Conservation (phyloP, 2,888 invertebrate species). For the Cartodere bifasciata region DNA sequence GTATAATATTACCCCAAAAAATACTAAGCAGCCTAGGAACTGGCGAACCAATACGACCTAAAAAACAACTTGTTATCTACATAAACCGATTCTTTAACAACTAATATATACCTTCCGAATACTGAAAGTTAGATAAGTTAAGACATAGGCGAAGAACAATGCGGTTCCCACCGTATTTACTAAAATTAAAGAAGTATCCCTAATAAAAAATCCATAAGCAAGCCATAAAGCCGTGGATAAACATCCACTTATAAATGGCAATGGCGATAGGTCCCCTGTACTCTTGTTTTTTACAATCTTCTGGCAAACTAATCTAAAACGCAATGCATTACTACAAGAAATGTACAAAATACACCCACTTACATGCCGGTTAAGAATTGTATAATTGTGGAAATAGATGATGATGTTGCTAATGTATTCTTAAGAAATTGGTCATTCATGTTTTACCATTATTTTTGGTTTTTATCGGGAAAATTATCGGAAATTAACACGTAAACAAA, state of each 20-base stretch:
- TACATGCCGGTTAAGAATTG: slow-evolving; percentile 81
- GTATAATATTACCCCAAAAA: slow-evolving; percentile 43
- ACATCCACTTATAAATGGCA: slow-evolving; percentile 67
- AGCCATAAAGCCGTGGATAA: slow-evolving; percentile 71
- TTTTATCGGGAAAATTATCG: too few relatives aligned
- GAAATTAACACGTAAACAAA: too few relatives aligned
- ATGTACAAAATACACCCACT: slow-evolving; percentile 32
- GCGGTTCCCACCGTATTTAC: slow-evolving; percentile 64
- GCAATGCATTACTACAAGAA: slow-evolving; percentile 7
- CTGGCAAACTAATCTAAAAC: slow-evolving; percentile 60
- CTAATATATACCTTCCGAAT: slow-evolving; percentile 46
- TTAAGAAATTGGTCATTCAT: slow-evolving; percentile 34
- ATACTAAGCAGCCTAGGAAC: slow-evolving; percentile 38
- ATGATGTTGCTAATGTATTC: slow-evolving; percentile 41
- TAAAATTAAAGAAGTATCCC: slow-evolving; percentile 56
- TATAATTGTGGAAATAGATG: slow-evolving; percentile 64
- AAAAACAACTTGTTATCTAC: slow-evolving; percentile 18
- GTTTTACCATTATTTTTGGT: too few relatives aligned
- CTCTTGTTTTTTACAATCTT: slow-evolving; percentile 61
- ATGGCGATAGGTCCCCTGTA: slow-evolving; percentile 61
- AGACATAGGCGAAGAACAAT: slow-evolving; percentile 56
- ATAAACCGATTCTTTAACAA: background rate
- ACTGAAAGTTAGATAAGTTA: slow-evolving; percentile 60
- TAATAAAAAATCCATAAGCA: slow-evolving; percentile 62
- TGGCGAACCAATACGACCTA: slow-evolving; percentile 48